These are phyloP conservation scores for Xenopus borealis DNA, from an alignment of 2,113 vertebrate species.

Conservation along the genomic window DNA sequence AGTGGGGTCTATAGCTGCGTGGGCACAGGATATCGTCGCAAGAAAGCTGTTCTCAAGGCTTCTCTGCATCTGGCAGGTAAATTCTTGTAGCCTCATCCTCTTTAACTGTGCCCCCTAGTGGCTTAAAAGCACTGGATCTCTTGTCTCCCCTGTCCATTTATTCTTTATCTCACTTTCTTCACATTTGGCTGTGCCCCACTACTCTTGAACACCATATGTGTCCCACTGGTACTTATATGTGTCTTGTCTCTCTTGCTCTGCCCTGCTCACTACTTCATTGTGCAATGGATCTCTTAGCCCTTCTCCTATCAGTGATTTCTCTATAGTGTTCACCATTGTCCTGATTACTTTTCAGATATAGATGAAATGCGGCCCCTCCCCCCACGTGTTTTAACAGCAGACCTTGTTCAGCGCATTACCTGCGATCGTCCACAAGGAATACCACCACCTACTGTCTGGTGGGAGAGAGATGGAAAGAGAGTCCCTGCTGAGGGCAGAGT, in stretches of 20 bases:
- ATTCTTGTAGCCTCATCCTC: slow-evolving; percentile 7
- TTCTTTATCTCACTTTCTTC: not conserved
- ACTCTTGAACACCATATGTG: too few relatives aligned
- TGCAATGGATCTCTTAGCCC: too few relatives aligned
- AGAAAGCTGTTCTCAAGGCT: slow-evolving; percentile 70
- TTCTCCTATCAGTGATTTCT: not conserved
- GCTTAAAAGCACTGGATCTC: not conserved
- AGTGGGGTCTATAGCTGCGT: slow-evolving; percentile 83
- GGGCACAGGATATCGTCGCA: slow-evolving; percentile 76
- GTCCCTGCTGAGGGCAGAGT: slow-evolving; percentile 77
- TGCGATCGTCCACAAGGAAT: slow-evolving; percentile 73
- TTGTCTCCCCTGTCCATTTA: not conserved
- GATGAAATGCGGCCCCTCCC: slow-evolving; percentile 75
- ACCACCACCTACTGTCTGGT: slow-evolving; percentile 82
- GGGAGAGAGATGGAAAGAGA: slow-evolving; percentile 73
- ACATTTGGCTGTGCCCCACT: not conserved
- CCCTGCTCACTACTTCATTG: too few relatives aligned
- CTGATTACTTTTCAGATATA: slow-evolving; percentile 71
- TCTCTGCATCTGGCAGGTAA: slow-evolving; percentile 84
- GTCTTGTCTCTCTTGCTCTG: too few relatives aligned
- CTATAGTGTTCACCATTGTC: not conserved
- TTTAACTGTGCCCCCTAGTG: not conserved
- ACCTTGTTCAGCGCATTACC: slow-evolving; percentile 70
- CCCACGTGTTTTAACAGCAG: slow-evolving; percentile 70
- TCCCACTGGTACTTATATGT: too few relatives aligned